Evolutionary conservation across 2,888 invertebrate species (phyloP).

Genomic region (Masnerella sp.): DNA sequence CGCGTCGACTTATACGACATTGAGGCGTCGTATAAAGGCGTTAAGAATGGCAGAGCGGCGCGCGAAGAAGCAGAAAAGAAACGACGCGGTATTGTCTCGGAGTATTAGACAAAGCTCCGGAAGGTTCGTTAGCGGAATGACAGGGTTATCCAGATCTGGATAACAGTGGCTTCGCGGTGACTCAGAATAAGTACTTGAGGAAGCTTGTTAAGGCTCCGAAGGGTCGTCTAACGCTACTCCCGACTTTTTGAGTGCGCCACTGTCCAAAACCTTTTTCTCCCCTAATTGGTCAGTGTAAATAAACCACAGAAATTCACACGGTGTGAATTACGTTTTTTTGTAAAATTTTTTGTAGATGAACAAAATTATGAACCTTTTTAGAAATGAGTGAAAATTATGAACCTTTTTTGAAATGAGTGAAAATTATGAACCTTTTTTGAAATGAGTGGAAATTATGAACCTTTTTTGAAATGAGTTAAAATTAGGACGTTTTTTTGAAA

Average conservation of each 20-base stretch:
- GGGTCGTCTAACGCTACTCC: conserved; percentile 31
- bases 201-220: conserved; percentile 49
- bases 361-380: too few relatives aligned
- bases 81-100: conserved; percentile 43
- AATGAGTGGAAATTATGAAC: too few relatives aligned
- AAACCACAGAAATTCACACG: neutral
- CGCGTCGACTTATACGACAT: conserved; percentile 38
- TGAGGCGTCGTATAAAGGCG: conserved; percentile 36
- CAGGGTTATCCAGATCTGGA: conserved; percentile 45
- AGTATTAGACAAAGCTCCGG: conserved; percentile 55
- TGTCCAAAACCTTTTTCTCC: conserved; percentile 6
- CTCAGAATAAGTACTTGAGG: conserved; percentile 44
- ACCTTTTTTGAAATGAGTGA: too few relatives aligned
- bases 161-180: conserved; percentile 39
- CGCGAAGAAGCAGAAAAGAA: conserved; percentile 43
- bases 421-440: too few relatives aligned
- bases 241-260: conserved; percentile 32
- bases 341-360: too few relatives aligned
- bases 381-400: too few relatives aligned
- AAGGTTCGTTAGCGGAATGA: conserved; percentile 55
- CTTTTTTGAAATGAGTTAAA: too few relatives aligned
- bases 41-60: conserved; percentile 41
- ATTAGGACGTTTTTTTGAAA: too few relatives aligned
- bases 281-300: conserved; percentile 24
- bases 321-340: too few relatives aligned